Evolutionary conservation across 2,888 invertebrate genomes (phyloP).

Genomic region (Gasteruption jaculator): DNA sequence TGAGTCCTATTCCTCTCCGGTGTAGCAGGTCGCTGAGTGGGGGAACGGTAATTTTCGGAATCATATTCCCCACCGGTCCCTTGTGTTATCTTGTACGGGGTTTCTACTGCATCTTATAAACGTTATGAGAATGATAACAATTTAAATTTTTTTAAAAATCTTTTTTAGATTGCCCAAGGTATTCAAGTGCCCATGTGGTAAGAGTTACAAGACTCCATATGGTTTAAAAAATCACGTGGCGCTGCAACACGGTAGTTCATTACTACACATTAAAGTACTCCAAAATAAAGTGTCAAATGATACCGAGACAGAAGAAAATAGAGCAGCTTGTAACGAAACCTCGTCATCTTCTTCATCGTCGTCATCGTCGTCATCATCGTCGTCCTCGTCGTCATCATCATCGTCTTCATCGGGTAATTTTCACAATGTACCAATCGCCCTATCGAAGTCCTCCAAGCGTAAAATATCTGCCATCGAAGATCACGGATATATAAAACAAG

Average conservation of each 20-base stretch:
- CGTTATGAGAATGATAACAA: too few species aligned
- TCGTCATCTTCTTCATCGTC: constrained; percentile 13
- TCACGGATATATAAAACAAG: constrained; percentile 42
- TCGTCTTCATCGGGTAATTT: background rate
- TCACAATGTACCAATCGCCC: constrained; percentile 12
- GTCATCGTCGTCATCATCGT: constrained; percentile 7
- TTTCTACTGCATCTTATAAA: too few species aligned
- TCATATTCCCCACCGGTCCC: too few species aligned
- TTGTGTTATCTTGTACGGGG: too few species aligned
- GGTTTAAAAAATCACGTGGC: constrained; percentile 71
- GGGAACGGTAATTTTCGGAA: too few species aligned
- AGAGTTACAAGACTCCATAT: constrained; percentile 78
- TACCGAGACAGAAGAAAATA: constrained; percentile 23
- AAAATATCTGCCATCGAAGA: constrained; percentile 40
- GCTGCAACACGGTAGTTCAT: constrained; percentile 45
- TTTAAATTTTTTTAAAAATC: too few species aligned
- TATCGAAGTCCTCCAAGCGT: constrained; percentile 25
- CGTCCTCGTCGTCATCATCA: background rate
- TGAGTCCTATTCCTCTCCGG: too few species aligned
- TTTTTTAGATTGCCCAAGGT: constrained; percentile 68
- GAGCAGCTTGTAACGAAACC: constrained; percentile 10
- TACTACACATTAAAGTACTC: constrained; percentile 18
- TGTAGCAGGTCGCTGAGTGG: too few species aligned
- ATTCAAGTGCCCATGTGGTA: constrained; percentile 80
- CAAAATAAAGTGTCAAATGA: constrained; percentile 16